These are phyloP conservation scores for Mastomys natalensis DNA, from an alignment of 2,113 vertebrate species.

Conservation along the genomic window DNA sequence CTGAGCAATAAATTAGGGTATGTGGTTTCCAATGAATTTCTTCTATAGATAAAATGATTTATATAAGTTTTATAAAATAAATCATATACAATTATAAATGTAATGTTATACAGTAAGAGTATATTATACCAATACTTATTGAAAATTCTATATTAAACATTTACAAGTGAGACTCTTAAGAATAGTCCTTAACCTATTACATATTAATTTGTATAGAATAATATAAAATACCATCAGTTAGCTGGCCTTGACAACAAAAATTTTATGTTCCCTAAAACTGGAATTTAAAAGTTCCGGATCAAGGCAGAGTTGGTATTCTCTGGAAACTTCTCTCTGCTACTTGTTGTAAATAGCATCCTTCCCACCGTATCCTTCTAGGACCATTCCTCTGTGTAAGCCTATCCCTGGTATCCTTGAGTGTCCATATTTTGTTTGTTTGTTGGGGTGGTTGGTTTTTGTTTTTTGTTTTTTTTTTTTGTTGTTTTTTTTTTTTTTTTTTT, in stretches of 20 bases:
- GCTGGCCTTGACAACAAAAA: not conserved
- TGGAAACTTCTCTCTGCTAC: not conserved
- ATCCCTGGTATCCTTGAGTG: not conserved
- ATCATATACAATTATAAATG: not conserved
- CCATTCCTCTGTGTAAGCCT: not conserved
- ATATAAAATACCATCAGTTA: not conserved
- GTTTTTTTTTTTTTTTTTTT: too few relatives aligned
- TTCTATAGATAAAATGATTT: not conserved
- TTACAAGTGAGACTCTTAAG: not conserved
- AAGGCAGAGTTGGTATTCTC: not conserved
- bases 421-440: not conserved
- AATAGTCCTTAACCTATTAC: not conserved
- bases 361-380: not conserved
- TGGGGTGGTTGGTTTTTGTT: too few relatives aligned
- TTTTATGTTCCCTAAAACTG: not conserved
- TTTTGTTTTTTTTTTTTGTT: too few relatives aligned
- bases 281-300: not conserved
- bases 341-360: not conserved
- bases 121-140: not conserved
- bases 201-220: not conserved
- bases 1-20: not conserved
- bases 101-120: not conserved
- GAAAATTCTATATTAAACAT: conserved; percentile 19
- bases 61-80: not conserved
- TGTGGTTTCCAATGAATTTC: not conserved